phyloP scores from a whole-genome alignment of 1,140 invertebrate genomes.

The Diorhabda elongata region DNA sequence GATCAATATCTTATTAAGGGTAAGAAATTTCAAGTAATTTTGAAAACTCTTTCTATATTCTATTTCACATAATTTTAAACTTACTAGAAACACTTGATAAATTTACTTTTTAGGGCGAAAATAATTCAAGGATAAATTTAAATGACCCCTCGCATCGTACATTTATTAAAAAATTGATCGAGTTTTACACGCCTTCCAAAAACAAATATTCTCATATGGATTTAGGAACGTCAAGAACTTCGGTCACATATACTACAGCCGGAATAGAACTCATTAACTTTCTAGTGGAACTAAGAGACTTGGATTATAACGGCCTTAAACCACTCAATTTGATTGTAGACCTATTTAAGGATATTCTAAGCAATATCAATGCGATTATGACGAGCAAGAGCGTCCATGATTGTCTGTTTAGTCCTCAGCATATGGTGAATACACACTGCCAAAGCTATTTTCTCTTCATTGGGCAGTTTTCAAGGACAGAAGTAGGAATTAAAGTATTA shows the following conservation, averaged over 20 bases:
- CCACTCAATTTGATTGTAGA: slow-evolving; percentile 60
- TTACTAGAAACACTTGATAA: no score
- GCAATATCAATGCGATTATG: slow-evolving; percentile 70
- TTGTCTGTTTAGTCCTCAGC: slow-evolving; percentile 82
- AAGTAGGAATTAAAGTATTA: slow-evolving; percentile 67
- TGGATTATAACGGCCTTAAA: slow-evolving; percentile 38
- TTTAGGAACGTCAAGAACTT: slow-evolving; percentile 50
- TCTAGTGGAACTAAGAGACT: slow-evolving; percentile 60
- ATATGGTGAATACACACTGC: slow-evolving; percentile 82
- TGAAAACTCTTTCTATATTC: background rate
- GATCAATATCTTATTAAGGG: slow-evolving; percentile 73
- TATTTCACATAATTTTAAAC: background rate
- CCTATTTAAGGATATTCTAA: slow-evolving; percentile 73
- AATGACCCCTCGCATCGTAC: slow-evolving; percentile 69
- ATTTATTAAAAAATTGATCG: slow-evolving; percentile 78
- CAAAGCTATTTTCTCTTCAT: slow-evolving; percentile 93
- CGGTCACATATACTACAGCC: slow-evolving; percentile 62
- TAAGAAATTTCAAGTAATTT: slow-evolving; percentile 41
- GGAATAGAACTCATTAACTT: slow-evolving; percentile 77
- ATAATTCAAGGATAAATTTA: slow-evolving; percentile 50
- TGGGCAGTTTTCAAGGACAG: slow-evolving; percentile 76
- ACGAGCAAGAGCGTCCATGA: slow-evolving; percentile 74
- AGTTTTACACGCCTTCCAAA: slow-evolving; percentile 83
- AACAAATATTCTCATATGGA: slow-evolving; percentile 78
- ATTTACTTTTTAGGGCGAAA: slow-evolving; percentile 34